Base-by-base conservation (phyloP, 2,888 invertebrate species). In the Lymantria dispar region DNA sequence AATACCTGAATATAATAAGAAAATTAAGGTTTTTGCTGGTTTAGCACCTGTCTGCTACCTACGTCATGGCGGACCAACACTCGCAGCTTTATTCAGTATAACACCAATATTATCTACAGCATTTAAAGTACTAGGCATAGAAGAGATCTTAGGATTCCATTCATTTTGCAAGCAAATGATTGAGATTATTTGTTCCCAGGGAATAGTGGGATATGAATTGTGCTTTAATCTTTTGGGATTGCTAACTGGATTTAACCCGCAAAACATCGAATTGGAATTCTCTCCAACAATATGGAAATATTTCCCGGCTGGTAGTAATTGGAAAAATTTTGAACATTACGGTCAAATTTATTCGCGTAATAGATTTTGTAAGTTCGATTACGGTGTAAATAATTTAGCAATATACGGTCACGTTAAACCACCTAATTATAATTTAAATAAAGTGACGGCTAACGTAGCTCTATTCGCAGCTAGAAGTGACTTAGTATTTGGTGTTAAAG, bases 111-210 rank as follows among this genome's bases (percentile, higher is more conserved):
- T 49, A 13, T n/a, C 40, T 10, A 11, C 8, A n/a, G n/a, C n/a
- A 0, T n/a, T 49, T 0, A 1, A 46, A 7, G 12, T 38, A 22
- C 15, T 43, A 0, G 40, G 44, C 2, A 8, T 52, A 0, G 8
- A 54, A 15, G 60, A 60, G 52, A 0, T 45, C 7, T 1, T 54
- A 9, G 63, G 63, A 3, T 48, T 46, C n/a, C 8, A 62, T 3
- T 52, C 58, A 1, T 3, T 49, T 8, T 0, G 0, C n/a, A 48
- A 30, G 5, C 41, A 52, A 44, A 0, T 47, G 1, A 0, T 45
- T 1, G 38, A 48, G 22, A 3, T 43, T 10, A 0, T 60, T 3
- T 60, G 63, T 40, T 48, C 48, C 3, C 52, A 58, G 48, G 59
- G 50, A 15, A 11, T 1, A 9, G 8, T 47, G 5, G 59, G 63